Conservation (phyloP, 1,140 invertebrate species). For the Acromyrmex charruanus region DNA sequence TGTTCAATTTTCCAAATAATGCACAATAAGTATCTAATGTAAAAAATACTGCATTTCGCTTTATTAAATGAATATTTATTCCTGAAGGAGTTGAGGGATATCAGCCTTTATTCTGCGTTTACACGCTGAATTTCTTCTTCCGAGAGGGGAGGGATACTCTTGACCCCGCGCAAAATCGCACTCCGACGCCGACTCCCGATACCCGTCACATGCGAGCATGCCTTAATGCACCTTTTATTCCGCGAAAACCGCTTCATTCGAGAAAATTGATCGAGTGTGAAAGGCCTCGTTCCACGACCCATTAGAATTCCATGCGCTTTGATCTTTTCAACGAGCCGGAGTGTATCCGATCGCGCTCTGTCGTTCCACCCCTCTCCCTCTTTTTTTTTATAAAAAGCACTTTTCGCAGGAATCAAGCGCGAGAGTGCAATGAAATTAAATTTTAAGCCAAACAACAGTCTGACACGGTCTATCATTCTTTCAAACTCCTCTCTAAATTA, state of each 20-base stretch:
- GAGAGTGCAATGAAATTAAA: slow-evolving; percentile 49
- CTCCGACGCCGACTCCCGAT: slow-evolving; percentile 58
- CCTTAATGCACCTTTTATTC: slow-evolving; percentile 83
- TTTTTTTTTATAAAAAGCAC: slow-evolving; percentile 42
- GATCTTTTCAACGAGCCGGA: slow-evolving; percentile 78
- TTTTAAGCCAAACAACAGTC: slow-evolving; percentile 29
- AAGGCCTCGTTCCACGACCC: slow-evolving; percentile 77
- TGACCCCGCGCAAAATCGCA: slow-evolving; percentile 44
- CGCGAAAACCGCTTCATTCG: slow-evolving; percentile 79
- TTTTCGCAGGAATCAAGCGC: slow-evolving; percentile 66
- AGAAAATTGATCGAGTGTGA: slow-evolving; percentile 82
- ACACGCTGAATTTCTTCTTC: slow-evolving; percentile 39
- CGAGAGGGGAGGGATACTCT: slow-evolving; percentile 22
- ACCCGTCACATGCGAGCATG: slow-evolving; percentile 72
- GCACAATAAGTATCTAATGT: background rate
- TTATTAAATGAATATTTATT: background rate
- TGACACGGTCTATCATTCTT: slow-evolving; percentile 6
- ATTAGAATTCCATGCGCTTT: slow-evolving; percentile 79
- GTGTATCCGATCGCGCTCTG: slow-evolving; percentile 73
- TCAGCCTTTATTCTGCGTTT: slow-evolving; percentile 10
- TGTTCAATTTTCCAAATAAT: background rate
- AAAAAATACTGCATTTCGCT: background rate
- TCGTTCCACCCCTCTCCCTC: background rate
- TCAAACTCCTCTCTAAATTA: slow-evolving; percentile 33
- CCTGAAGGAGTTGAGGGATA: slow-evolving; percentile 19